Evolutionary conservation across 2,113 vertebrate species (phyloP).

Genomic region (Lonchura striata): DNA sequence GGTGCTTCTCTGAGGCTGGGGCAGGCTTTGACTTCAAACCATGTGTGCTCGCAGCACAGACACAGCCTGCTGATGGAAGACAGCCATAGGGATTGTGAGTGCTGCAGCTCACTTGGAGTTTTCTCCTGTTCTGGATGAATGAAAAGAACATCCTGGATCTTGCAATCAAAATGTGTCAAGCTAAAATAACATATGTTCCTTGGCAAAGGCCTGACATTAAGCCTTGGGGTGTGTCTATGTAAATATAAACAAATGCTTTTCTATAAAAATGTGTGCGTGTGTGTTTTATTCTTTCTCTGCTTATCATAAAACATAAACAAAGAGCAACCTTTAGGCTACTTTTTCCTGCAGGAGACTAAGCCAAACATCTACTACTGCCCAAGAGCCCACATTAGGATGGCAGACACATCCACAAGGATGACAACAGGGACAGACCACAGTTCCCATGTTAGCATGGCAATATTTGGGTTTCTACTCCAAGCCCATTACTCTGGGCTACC

Average conservation of each 20-base stretch:
- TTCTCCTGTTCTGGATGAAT: background rate
- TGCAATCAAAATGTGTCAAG: slow-evolving; percentile 47
- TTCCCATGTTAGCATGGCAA: rapidly evolving
- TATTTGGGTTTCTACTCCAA: background rate
- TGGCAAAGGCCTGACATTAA: background rate
- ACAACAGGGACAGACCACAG: background rate
- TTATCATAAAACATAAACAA: background rate
- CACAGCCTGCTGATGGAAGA: slow-evolving; percentile 9
- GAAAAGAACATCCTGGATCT: slow-evolving; percentile 28
- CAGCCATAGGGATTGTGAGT: background rate
- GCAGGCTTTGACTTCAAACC: slow-evolving; percentile 35
- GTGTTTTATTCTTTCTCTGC: background rate
- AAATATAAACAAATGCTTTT: slow-evolving; percentile 11
- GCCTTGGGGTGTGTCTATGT: slow-evolving; percentile 6
- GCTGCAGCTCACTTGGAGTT: background rate
- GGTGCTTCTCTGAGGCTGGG: background rate
- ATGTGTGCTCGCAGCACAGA: background rate
- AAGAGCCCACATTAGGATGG: background rate
- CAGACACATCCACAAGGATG: background rate
- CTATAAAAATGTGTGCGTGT: background rate
- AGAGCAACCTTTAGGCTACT: background rate
- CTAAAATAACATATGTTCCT: slow-evolving; percentile 36
- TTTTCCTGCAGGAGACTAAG: background rate
- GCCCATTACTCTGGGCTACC: background rate
- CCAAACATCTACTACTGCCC: background rate